phyloP scores from a whole-genome alignment of 2,113 vertebrate genomes.

The Solea solea region DNA sequence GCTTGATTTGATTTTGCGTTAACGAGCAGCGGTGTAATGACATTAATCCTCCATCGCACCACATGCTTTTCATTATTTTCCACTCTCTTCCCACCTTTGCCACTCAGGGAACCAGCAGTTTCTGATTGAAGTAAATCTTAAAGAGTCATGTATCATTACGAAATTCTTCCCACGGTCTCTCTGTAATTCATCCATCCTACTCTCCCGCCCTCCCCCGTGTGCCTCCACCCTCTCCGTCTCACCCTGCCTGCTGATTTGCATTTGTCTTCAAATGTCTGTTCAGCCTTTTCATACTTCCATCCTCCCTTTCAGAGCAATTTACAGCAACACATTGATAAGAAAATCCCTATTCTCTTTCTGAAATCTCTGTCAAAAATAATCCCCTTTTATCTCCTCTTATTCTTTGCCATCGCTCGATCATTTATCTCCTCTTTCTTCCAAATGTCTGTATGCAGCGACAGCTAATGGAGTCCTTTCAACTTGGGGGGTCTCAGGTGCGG shows the following conservation, averaged over 20 bases:
- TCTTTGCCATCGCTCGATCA: background rate
- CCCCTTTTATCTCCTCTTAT: background rate
- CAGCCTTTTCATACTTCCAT: constrained; percentile 16
- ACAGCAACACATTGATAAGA: constrained; percentile 20
- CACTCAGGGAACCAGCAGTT: constrained; percentile 16
- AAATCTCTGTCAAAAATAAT: background rate
- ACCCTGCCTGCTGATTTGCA: constrained; percentile 57
- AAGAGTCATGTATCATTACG: constrained; percentile 63
- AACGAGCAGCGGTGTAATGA: background rate
- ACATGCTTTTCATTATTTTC: constrained; percentile 24
- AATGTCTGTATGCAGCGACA: constrained; percentile 16
- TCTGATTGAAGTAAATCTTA: constrained; percentile 53
- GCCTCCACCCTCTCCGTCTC: constrained; percentile 37
- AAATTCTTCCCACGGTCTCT: constrained; percentile 42
- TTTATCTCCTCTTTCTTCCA: constrained; percentile 4
- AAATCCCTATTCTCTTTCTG: background rate
- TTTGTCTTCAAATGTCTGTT: constrained; percentile 44
- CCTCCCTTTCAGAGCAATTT: constrained; percentile 29
- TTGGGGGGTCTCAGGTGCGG: constrained; percentile 17
- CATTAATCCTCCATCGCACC: background rate
- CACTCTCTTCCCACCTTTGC: constrained; percentile 14
- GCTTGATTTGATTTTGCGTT: no score
- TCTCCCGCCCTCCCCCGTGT: constrained; percentile 33
- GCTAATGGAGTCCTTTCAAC: constrained; percentile 48
- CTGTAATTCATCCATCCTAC: constrained; percentile 57